Evolutionary conservation across 1,140 invertebrate species (phyloP).

Genomic region (Proales similis): DNA sequence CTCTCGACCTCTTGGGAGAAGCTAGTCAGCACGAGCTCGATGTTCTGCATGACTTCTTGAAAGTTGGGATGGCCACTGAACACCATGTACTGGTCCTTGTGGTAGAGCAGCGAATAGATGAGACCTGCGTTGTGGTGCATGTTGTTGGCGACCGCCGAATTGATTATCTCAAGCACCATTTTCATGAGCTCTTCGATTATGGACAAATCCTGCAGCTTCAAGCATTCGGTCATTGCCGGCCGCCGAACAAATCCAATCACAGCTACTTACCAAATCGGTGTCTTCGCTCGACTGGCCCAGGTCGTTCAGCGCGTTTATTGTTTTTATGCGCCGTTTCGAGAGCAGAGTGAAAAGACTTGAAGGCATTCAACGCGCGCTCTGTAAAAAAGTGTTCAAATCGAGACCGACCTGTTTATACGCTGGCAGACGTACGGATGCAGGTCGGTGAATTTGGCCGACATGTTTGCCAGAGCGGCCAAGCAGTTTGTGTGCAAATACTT

Average conservation of each 20-base stretch:
- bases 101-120: slow-evolving; percentile 89
- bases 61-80: slow-evolving; percentile 79
- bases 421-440: slow-evolving; percentile 94
- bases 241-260: not conserved
- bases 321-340: slow-evolving; percentile 62
- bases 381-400: slow-evolving; percentile 8
- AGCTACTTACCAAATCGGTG: slow-evolving; percentile 39
- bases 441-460: slow-evolving; percentile 85
- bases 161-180: slow-evolving; percentile 88
- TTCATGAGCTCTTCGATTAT: slow-evolving; percentile 89
- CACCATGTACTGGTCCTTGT: slow-evolving; percentile 77
- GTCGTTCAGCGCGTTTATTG: slow-evolving; percentile 46
- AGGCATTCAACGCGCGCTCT: slow-evolving; percentile 1
- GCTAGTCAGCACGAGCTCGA: slow-evolving; percentile 75
- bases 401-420: slow-evolving; percentile 62
- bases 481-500: slow-evolving; percentile 58
- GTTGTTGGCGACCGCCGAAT: slow-evolving; percentile 79
- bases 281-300: slow-evolving; percentile 42
- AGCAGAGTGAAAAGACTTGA: slow-evolving; percentile 61
- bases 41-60: slow-evolving; percentile 90
- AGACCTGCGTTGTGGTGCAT: slow-evolving; percentile 84
- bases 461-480: slow-evolving; percentile 91
- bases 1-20: slow-evolving; percentile 72
- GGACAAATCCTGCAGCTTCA: slow-evolving; percentile 71
- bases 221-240: not conserved